Base-by-base conservation (phyloP, 35 echinoderm and acorn worm genomes). In the Patiria miniata region DNA sequence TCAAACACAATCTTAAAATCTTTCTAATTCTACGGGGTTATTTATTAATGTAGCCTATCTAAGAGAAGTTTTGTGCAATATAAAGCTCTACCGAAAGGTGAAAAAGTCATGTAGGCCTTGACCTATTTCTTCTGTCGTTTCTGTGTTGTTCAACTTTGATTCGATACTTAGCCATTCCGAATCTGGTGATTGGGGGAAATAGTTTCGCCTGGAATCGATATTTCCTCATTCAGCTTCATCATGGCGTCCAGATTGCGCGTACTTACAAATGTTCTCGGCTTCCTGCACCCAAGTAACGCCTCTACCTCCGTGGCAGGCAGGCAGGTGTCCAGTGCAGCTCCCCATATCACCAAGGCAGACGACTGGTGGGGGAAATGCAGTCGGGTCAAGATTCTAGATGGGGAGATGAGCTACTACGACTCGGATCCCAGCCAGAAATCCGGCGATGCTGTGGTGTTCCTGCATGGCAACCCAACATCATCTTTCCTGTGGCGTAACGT, bases 401-500 rank as follows among this genome's bases (percentile, higher is more conserved):
- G 79, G 2, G 80, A 90, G 39, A 97, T 97, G 83, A 91, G 83
- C 42, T 97, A 97, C 40, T 97, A 91, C 68, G 95, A 97, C 57
- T 97, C 95, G 0, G 91, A 93, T 54, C 89, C 89, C 21, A 14
- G 89, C 16, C 83, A 87, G 55, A 92, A 83, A 59, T 77, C 83
- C 1, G 40, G 38, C 21, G 61, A 82, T 88, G 80, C 80, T 29
- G 91, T 85, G 30, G 87, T 90, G 17, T 97, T 97, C 61, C 78
- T 97, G 1, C 95, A 97, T 39, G 95, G 95, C 6, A 97, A 97
- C 85, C 91, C 95, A 32, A 97, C 95, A 8, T 97, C 95, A 12
- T 97, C 95, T 4, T 97, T 91, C 84, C 82, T 97, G 19, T 97
- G 95, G 95, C 73, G 95, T 33, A 85, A 97, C 87, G 57, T 97